phyloP scores from a whole-genome alignment of 53 echinoderm and acorn worm genomes.

The Astropecten irregularis region DNA sequence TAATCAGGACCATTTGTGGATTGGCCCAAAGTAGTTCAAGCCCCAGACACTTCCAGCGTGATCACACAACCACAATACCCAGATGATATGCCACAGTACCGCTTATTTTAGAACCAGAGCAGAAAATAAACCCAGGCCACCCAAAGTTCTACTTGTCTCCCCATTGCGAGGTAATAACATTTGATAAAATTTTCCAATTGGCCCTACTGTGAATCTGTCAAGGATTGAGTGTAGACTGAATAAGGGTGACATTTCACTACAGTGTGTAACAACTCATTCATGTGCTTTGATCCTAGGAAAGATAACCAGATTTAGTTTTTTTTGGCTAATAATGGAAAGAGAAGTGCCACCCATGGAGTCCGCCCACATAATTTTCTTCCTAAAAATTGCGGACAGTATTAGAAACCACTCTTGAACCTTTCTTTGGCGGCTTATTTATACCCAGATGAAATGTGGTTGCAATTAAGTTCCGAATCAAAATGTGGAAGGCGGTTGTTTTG shows the following conservation, averaged over 20 bases:
- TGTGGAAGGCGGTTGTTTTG: no score
- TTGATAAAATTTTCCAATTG: background rate
- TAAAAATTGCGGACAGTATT: slow-evolving; percentile 1
- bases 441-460: slow-evolving; percentile 39
- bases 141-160: slow-evolving; percentile 36
- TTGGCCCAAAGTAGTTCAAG: no score
- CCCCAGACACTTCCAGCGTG: no score
- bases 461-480: background rate
- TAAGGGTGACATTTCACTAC: slow-evolving; percentile 27
- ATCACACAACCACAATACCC: no score
- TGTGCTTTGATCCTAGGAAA: background rate
- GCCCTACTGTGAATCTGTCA: no score
- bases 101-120: no score
- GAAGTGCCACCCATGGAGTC: slow-evolving; percentile 30
- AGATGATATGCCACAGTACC: no score
- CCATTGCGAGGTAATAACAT: slow-evolving; percentile 37
- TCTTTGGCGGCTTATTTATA: slow-evolving; percentile 2
- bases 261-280: background rate
- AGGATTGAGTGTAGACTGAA: no score
- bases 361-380: slow-evolving; percentile 17
- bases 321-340: background rate
- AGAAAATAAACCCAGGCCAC: slow-evolving; percentile 42
- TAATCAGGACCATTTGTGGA: no score
- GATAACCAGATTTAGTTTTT: no score
- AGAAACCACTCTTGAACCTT: background rate